phyloP scores from a whole-genome alignment of 2,888 invertebrate species.

The Willowsia nigromaculata region DNA sequence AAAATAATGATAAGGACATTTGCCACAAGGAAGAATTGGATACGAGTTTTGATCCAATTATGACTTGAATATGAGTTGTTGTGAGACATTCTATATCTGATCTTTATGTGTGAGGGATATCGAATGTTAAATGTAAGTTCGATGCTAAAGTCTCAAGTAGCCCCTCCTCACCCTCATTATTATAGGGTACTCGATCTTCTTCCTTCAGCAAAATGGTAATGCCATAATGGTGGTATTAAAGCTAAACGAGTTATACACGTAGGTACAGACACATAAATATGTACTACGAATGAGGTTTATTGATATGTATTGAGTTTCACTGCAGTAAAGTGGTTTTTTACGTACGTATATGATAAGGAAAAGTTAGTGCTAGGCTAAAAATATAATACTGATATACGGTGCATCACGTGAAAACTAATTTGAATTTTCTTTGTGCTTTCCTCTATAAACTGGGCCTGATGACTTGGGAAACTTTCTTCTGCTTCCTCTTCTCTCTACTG shows the following conservation, averaged over 20 bases:
- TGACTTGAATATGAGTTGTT: no score
- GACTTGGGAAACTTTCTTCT: constrained; percentile 54
- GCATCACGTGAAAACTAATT: constrained; percentile 58
- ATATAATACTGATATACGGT: no score
- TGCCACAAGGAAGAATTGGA: no score
- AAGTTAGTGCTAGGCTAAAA: constrained; percentile 11
- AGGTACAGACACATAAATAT: background rate
- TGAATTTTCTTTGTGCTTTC: constrained; percentile 67
- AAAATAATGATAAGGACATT: no score
- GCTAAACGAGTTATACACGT: background rate
- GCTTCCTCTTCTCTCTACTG: background rate
- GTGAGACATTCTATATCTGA: no score
- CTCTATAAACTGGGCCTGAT: constrained; percentile 53
- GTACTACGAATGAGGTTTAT: background rate
- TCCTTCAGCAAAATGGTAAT: background rate
- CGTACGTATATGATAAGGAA: background rate
- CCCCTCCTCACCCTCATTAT: background rate
- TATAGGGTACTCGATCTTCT: background rate
- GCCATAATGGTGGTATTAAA: background rate
- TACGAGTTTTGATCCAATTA: no score
- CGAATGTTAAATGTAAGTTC: no score
- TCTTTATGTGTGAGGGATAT: no score
- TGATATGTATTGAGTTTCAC: background rate
- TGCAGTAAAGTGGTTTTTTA: constrained; percentile 7
- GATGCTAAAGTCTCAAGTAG: background rate